Conservation (phyloP, 92 coral and sea anemone species). For the Micromussa lordhowensis region DNA sequence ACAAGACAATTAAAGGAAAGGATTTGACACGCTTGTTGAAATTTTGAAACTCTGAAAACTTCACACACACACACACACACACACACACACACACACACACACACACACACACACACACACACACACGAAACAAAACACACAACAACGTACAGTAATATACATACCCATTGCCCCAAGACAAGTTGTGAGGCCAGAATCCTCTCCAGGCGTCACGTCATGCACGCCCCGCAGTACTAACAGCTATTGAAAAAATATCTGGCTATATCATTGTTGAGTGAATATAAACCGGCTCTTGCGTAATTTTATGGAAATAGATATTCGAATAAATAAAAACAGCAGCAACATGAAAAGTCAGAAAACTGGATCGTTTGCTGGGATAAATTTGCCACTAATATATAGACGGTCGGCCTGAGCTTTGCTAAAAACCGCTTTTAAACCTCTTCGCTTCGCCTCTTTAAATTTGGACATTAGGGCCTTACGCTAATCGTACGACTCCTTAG, state of each 20-base stretch:
- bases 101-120: too few relatives aligned
- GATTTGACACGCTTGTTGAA: too few relatives aligned
- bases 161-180: neutral
- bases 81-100: neutral
- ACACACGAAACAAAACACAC: too few relatives aligned
- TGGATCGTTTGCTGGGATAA: neutral
- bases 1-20: too few relatives aligned
- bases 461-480: neutral
- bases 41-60: neutral
- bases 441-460: neutral
- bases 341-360: neutral
- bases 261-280: too few relatives aligned
- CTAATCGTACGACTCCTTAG: too few relatives aligned
- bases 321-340: neutral
- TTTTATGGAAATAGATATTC: too few relatives aligned
- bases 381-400: neutral
- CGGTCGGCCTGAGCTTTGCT: constrained; percentile 2
- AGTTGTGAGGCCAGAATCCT: neutral
- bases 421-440: neutral
- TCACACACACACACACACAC: neutral
- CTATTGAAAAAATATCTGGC: too few relatives aligned
- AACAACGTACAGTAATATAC: too few relatives aligned
- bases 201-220: constrained; percentile 10
- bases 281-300: too few relatives aligned
- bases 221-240: constrained; percentile 3